A percentile compares a stretch with the other conserved stretches of the same genome.
These are phyloP conservation scores for Toxostoma redivivum DNA, from an alignment of 2,113 vertebrate species.

Conservation along the genomic window DNA sequence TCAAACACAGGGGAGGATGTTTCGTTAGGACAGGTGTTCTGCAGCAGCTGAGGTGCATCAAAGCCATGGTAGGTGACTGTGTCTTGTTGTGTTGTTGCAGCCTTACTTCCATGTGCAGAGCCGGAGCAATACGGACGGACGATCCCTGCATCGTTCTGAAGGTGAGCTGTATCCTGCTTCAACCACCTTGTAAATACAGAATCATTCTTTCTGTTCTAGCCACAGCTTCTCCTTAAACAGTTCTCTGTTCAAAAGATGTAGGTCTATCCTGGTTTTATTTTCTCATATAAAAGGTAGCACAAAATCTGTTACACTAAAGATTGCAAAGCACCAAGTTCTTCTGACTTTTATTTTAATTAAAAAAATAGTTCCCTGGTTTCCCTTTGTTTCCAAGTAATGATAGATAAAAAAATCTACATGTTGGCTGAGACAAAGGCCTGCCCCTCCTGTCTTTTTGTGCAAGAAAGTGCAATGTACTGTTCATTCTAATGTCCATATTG, in stretches of 20 bases:
- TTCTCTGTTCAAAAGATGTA: not conserved
- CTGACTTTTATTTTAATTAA: not conserved
- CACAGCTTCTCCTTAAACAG: not conserved
- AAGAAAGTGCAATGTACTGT: not conserved
- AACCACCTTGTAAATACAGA: not conserved
- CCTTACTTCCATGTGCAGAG: slow-evolving; percentile 99
- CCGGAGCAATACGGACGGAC: slow-evolving; percentile 92
- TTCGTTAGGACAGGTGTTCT: not conserved
- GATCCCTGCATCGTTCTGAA: slow-evolving; percentile 91
- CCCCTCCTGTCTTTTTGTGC: not conserved
- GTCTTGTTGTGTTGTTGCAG: slow-evolving; percentile 71
- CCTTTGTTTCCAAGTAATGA: not conserved
- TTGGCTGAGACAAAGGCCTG: not conserved
- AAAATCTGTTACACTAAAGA: not conserved
- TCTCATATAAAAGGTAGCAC: not conserved
- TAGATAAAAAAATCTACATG: not conserved
- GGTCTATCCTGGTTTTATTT: not conserved
- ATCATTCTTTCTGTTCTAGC: not conserved
- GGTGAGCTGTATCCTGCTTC: slow-evolving; percentile 67
- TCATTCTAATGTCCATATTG: not conserved
- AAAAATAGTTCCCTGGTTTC: not conserved
- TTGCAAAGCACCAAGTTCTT: not conserved
- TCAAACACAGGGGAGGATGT: not conserved
- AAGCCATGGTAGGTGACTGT: not conserved
- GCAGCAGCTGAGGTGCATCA: not conserved